A percentile compares a stretch with the other conserved stretches of the same genome.
phyloP scores from a whole-genome alignment of 2,113 vertebrate genomes.

The Nycticryphes semicollaris region DNA sequence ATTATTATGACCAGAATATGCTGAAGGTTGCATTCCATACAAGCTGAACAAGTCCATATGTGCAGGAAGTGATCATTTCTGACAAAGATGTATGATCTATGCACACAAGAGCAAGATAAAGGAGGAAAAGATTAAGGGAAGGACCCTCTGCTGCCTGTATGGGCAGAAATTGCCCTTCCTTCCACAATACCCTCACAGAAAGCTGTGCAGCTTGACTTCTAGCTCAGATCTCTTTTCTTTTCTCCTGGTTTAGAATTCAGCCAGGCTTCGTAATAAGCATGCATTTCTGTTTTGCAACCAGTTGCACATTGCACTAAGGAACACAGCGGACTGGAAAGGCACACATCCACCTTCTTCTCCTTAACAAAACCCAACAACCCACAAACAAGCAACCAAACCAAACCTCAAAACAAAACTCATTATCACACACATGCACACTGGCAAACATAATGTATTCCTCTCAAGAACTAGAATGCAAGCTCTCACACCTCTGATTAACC shows the following conservation, averaged over 20 bases:
- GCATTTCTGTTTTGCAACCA: background rate
- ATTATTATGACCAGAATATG: background rate
- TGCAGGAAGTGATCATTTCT: background rate
- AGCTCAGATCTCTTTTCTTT: background rate
- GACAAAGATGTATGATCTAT: background rate
- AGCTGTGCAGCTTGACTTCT: background rate
- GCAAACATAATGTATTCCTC: background rate
- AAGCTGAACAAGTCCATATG: background rate
- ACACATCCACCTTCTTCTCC: background rate
- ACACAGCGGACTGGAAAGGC: background rate
- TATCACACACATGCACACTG: background rate
- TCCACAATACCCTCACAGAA: accelerated
- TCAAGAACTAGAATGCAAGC: background rate
- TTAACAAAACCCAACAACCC: background rate
- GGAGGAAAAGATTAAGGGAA: background rate
- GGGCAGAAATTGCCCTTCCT: background rate
- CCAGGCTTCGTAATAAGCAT: background rate
- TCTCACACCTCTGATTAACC: background rate
- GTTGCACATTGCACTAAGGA: background rate
- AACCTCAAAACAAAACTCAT: background rate
- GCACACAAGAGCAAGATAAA: background rate
- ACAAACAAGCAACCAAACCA: background rate
- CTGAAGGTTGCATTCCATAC: background rate
- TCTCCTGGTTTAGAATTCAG: background rate
- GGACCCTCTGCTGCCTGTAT: background rate